phyloP scores from a whole-genome alignment of 1,140 invertebrate genomes.

The Orchesella cincta region DNA sequence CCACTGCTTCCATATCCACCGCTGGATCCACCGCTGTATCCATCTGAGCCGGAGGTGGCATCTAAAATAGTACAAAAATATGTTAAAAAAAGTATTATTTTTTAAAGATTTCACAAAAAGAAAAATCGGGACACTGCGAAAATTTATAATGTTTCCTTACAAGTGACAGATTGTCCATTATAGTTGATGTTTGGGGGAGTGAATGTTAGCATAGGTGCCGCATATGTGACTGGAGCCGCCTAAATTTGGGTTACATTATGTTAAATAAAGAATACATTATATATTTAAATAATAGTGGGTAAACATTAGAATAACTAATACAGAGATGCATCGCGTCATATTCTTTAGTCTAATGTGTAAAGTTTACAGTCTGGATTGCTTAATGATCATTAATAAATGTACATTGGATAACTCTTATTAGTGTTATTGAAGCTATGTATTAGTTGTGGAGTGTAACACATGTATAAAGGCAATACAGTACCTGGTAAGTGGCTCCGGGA shows the following conservation, averaged over 20 bases:
- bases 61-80: not conserved
- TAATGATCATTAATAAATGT: too few species aligned
- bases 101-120: not conserved
- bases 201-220: conserved; percentile 12
- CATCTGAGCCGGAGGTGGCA: not conserved
- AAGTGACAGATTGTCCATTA: conserved; percentile 19
- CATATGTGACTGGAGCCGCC: conserved; percentile 1
- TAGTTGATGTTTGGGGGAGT: conserved; percentile 7
- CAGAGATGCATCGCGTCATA: too few species aligned
- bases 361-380: too few species aligned
- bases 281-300: too few species aligned
- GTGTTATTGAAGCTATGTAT: too few species aligned
- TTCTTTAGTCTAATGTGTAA: too few species aligned
- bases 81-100: not conserved
- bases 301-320: too few species aligned
- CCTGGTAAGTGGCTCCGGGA: conserved; percentile 8
- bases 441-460: too few species aligned
- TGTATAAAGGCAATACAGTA: too few species aligned
- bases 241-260: too few species aligned
- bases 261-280: too few species aligned
- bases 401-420: too few species aligned
- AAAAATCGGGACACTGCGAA: not conserved
- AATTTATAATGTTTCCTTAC: not conserved
- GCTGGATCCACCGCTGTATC: not conserved
- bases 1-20: not conserved